Conservation (phyloP, 2,113 vertebrate species). For the Otolemur garnettii region DNA sequence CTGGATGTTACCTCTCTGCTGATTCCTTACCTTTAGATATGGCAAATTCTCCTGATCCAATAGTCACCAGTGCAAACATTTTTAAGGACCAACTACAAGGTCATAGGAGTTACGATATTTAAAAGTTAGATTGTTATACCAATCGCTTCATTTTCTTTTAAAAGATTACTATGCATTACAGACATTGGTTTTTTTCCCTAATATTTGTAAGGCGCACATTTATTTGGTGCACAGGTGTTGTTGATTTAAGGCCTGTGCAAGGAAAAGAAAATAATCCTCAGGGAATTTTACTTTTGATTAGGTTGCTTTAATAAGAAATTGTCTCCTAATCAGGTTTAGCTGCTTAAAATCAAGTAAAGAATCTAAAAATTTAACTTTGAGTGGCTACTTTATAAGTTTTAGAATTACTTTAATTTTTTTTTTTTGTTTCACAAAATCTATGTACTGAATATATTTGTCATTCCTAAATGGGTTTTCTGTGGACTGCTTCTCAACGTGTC, state of each 20-base stretch:
- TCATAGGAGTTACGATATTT: background rate
- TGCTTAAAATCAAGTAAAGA: constrained; percentile 38
- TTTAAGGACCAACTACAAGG: background rate
- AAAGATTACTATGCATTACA: background rate
- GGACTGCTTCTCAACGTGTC: background rate
- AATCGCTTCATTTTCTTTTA: background rate
- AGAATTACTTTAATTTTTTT: background rate
- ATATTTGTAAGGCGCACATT: background rate
- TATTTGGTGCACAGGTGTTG: background rate
- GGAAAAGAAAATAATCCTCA: background rate
- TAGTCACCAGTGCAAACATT: background rate
- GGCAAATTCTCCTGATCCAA: background rate
- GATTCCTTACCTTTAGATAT: background rate
- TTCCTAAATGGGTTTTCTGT: background rate
- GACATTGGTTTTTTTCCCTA: background rate
- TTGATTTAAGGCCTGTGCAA: background rate
- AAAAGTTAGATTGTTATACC: background rate
- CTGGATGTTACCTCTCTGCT: background rate
- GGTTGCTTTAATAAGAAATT: background rate
- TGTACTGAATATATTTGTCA: background rate
- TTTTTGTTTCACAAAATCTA: background rate
- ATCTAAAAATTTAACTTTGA: background rate
- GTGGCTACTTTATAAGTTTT: background rate
- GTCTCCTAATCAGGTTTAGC: background rate
- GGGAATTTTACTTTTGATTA: background rate